Evolutionary conservation across 2,797 vertebrate species (phyloP).

Genomic region (Cossypha dichroa): DNA sequence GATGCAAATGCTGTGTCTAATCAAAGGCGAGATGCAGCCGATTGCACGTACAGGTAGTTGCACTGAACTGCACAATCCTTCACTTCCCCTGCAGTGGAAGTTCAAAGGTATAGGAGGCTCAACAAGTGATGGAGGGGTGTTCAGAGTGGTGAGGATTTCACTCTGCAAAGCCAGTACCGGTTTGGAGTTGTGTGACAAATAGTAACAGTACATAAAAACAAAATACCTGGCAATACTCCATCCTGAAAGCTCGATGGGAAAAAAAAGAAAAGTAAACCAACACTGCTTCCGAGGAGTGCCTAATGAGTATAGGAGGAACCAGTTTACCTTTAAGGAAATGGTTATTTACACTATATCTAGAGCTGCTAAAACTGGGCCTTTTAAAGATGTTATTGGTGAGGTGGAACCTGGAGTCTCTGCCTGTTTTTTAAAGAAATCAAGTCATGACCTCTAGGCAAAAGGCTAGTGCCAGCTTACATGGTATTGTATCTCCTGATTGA

Average conservation of each 20-base stretch:
- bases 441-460: not conserved
- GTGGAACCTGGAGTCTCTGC: not conserved
- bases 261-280: not conserved
- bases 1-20: not conserved
- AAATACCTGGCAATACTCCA: not conserved
- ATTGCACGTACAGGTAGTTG: not conserved
- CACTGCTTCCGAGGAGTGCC: not conserved
- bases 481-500: not conserved
- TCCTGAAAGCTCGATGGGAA: not conserved
- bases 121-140: not conserved
- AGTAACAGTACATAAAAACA: not conserved
- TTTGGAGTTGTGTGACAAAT: not conserved
- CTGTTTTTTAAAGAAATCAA: not conserved
- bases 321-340: not conserved
- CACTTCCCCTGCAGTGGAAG: not conserved
- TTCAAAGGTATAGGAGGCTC: not conserved
- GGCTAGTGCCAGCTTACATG: not conserved
- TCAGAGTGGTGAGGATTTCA: fast-evolving
- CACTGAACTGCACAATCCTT: fast-evolving
- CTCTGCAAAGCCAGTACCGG: not conserved
- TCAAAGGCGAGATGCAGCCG: not conserved
- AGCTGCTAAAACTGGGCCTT: not conserved
- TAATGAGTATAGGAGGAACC: not conserved
- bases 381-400: not conserved
- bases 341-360: not conserved